phyloP scores from a whole-genome alignment of 1,140 invertebrate genomes.

The Drosophila novamexicana region DNA sequence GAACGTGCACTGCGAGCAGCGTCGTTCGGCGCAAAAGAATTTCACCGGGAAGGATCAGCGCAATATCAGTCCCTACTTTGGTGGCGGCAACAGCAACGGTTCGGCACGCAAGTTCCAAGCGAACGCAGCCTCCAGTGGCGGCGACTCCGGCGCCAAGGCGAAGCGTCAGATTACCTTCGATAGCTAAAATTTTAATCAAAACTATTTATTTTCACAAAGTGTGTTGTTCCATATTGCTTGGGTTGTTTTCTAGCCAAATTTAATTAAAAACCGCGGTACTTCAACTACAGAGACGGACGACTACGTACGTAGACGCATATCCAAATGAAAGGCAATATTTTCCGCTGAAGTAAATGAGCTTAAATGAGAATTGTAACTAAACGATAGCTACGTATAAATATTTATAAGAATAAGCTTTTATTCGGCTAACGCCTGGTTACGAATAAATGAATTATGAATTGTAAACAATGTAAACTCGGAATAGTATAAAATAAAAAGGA shows the following conservation, averaged over 20 bases:
- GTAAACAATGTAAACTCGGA: conserved; percentile 50
- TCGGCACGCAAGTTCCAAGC: conserved; percentile 52
- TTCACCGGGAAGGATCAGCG: conserved; percentile 79
- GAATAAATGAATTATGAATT: conserved; percentile 13
- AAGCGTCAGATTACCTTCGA: conserved; percentile 81
- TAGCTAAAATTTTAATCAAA: conserved; percentile 54
- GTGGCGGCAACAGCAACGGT: conserved; percentile 49
- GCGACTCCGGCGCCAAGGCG: conserved; percentile 57
- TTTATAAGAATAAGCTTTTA: conserved; percentile 7
- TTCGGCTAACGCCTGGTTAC: conserved; percentile 5
- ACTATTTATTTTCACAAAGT: conserved; percentile 33
- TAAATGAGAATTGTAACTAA: conserved; percentile 23
- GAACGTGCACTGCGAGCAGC: conserved; percentile 73
- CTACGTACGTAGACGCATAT: conserved; percentile 31
- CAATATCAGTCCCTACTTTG: conserved; percentile 75
- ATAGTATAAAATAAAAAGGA: conserved; percentile 39
- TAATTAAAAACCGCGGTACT: conserved; percentile 42
- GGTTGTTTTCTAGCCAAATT: conserved; percentile 70
- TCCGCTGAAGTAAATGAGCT: conserved; percentile 53
- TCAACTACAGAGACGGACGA: conserved; percentile 2
- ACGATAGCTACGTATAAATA: conserved; percentile 17
- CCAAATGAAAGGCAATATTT: conserved; percentile 68
- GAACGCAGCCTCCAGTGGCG: conserved; percentile 4
- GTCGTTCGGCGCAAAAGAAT: conserved; percentile 78
- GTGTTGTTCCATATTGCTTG: conserved; percentile 44